These are phyloP conservation scores for Tricholaema leucomelas DNA, from an alignment of 2,113 vertebrate genomes.

Conservation along the genomic window DNA sequence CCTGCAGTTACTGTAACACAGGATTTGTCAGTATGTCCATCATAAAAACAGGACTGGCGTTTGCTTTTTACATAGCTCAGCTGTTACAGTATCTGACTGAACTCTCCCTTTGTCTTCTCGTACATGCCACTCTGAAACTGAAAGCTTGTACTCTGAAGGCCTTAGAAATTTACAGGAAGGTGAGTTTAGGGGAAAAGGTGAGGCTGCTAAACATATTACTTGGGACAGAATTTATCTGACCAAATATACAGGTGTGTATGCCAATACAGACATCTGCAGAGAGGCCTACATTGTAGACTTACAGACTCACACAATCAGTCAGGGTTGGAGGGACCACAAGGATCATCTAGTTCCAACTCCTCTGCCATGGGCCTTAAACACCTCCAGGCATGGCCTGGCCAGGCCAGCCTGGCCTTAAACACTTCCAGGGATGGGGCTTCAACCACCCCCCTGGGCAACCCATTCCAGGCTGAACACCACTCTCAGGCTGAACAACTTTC, in stretches of 20 bases:
- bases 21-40: constrained; percentile 37
- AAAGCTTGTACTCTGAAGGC: neutral
- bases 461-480: no score
- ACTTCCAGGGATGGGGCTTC: no score
- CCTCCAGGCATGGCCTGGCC: no score
- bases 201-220: neutral
- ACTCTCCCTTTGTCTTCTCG: neutral
- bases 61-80: neutral
- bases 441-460: no score
- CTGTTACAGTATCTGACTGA: constrained; percentile 1
- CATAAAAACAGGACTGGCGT: neutral
- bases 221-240: neutral
- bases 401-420: no score
- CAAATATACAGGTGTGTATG: neutral
- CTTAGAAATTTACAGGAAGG: neutral
- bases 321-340: no score
- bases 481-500: no score
- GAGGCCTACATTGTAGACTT: neutral
- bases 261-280: neutral
- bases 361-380: no score
- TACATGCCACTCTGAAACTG: neutral
- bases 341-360: no score
- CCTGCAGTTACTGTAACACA: neutral
- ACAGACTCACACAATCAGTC: no score
- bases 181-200: neutral